Percentiles rank a stretch among this genome's conserved stretches.
Evolutionary conservation across 2,797 vertebrate species (phyloP).

Genomic region (Leptoclinus maculatus): DNA sequence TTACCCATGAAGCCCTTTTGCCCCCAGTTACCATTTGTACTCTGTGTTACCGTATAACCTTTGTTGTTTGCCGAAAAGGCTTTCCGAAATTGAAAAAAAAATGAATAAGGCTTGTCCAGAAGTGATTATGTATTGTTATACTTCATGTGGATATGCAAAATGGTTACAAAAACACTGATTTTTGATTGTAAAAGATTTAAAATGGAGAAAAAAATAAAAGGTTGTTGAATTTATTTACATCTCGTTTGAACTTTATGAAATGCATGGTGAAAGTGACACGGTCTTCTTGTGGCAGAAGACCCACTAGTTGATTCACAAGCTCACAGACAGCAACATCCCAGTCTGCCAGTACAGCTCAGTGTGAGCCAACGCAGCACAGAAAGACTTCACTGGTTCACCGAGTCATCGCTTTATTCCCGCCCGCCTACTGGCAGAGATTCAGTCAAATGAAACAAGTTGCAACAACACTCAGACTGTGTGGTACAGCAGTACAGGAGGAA

Average conservation of each 20-base stretch:
- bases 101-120: slow-evolving; percentile 64
- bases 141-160: slow-evolving; percentile 78
- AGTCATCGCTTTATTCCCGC: slow-evolving; percentile 9
- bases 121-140: slow-evolving; percentile 73
- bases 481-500: slow-evolving; percentile 12
- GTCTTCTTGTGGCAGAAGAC: slow-evolving; percentile 2
- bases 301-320: slow-evolving; percentile 17
- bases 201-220: slow-evolving; percentile 69
- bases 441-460: slow-evolving; percentile 5
- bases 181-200: slow-evolving; percentile 75
- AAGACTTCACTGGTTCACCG: slow-evolving; percentile 11
- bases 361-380: slow-evolving; percentile 1
- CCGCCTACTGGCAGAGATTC: slow-evolving; percentile 25
- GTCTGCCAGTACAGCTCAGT: slow-evolving; percentile 18
- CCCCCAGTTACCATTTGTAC: slow-evolving; percentile 80
- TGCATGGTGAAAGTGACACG: slow-evolving; percentile 4
- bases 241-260: slow-evolving; percentile 33
- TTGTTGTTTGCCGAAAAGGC: slow-evolving; percentile 80
- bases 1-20: slow-evolving; percentile 68
- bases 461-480: slow-evolving; percentile 29
- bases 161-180: slow-evolving; percentile 63
- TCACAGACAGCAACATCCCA: slow-evolving; percentile 18
- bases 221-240: slow-evolving; percentile 64
- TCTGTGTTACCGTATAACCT: slow-evolving; percentile 81
- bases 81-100: slow-evolving; percentile 59